Evolutionary conservation across 2,888 invertebrate genomes (phyloP).

Genomic region (Synergus gifuensis): DNA sequence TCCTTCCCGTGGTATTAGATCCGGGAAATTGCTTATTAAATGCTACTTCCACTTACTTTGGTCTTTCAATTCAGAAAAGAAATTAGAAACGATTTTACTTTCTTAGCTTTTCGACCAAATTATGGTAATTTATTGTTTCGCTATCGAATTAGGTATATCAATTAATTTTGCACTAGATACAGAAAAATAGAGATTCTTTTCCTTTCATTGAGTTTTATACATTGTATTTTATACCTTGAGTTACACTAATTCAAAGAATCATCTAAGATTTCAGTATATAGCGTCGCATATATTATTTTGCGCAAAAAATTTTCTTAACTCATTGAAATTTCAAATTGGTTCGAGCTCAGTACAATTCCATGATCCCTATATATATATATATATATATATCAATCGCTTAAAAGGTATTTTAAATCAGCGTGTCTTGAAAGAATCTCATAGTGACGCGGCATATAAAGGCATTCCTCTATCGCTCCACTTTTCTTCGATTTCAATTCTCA

Average conservation of each 20-base stretch:
- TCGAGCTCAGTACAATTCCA: constrained; percentile 61
- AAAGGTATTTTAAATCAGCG: constrained; percentile 74
- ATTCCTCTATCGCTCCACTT: constrained; percentile 67
- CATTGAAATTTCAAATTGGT: neutral
- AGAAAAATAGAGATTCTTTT: no score
- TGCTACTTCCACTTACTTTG: constrained; percentile 19
- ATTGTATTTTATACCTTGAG: no score
- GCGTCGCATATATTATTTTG: no score
- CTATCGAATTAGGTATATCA: neutral
- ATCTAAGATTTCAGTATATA: no score
- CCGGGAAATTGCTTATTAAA: constrained; percentile 40
- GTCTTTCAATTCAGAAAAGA: neutral
- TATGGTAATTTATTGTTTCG: neutral
- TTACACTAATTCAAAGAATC: no score
- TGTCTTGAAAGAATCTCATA: constrained; percentile 75
- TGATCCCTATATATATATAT: neutral
- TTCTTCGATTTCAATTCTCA: constrained; percentile 45
- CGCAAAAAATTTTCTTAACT: no score
- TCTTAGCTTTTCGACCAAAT: neutral
- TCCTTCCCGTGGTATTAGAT: neutral
- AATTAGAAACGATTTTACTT: neutral
- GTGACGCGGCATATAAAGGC: constrained; percentile 74
- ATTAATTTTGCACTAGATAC: neutral
- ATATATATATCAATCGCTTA: constrained; percentile 55
- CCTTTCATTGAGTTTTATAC: no score